These are phyloP conservation scores for Catharus minimus DNA, from an alignment of 2,113 vertebrate species.

Conservation along the genomic window DNA sequence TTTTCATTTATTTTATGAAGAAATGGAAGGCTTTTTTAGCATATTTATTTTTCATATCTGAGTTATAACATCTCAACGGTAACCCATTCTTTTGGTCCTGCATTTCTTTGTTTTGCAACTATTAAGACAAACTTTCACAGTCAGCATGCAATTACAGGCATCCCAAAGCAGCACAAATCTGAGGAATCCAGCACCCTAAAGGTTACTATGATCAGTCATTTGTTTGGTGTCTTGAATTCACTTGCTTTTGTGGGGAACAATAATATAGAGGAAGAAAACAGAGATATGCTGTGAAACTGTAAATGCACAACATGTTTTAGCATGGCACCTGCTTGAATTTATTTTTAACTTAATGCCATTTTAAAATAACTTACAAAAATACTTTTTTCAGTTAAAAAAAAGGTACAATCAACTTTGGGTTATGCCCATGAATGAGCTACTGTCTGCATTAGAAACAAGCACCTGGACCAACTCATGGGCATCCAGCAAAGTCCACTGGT, in stretches of 20 bases:
- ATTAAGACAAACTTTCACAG: background rate
- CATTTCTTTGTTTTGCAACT: background rate
- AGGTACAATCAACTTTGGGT: constrained; percentile 7
- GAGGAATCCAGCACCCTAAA: constrained; percentile 8
- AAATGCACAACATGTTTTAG: constrained; percentile 47
- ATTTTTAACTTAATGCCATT: constrained; percentile 37
- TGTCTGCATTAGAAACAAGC: constrained; percentile 48
- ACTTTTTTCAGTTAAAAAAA: constrained; percentile 58
- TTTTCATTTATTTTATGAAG: background rate
- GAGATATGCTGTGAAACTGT: background rate
- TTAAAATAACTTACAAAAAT: constrained; percentile 64
- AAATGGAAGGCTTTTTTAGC: background rate
- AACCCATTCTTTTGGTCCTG: background rate
- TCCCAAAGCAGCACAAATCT: background rate
- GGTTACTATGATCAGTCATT: background rate
- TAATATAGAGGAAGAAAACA: constrained; percentile 15
- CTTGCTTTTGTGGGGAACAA: constrained; percentile 43
- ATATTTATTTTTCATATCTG: background rate
- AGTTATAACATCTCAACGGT: background rate
- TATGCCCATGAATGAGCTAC: constrained; percentile 3
- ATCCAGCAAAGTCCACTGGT: constrained; percentile 53
- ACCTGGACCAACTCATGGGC: constrained; percentile 73
- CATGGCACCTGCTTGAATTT: constrained; percentile 50
- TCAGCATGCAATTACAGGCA: background rate
- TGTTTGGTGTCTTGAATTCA: constrained; percentile 44